phyloP scores from a whole-genome alignment of 2,113 vertebrate genomes.

The Elephas maximus region DNA sequence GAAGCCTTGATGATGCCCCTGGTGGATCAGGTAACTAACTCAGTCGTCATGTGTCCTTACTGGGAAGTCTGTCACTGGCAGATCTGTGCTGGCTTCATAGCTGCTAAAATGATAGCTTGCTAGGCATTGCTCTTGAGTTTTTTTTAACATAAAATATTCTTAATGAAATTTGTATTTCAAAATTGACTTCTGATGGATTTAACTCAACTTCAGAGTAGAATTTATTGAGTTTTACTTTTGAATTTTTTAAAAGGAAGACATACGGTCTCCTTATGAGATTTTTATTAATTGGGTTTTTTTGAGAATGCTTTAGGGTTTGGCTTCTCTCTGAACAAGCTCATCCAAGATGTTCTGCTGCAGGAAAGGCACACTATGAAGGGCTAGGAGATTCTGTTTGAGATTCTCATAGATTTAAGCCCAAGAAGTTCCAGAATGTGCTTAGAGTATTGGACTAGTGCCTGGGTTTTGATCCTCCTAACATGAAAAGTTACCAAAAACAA shows the following conservation, averaged over 20 bases:
- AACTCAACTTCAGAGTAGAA: background rate
- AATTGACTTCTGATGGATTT: background rate
- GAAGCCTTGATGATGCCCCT: constrained; percentile 94
- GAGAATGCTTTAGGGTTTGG: background rate
- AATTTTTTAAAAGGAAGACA: background rate
- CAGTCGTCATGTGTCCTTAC: background rate
- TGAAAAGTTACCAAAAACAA: no score
- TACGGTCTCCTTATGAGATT: background rate
- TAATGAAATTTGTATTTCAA: background rate
- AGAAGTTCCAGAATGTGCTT: background rate
- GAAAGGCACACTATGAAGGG: background rate
- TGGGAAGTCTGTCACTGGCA: background rate
- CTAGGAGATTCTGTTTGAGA: background rate
- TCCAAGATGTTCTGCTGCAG: background rate
- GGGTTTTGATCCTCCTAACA: background rate
- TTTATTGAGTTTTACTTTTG: background rate
- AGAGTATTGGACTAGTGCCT: background rate
- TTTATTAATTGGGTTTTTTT: background rate
- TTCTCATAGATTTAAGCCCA: background rate
- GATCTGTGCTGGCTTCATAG: fast-evolving
- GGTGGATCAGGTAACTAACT: constrained; percentile 89
- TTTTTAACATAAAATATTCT: background rate
- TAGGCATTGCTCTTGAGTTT: background rate
- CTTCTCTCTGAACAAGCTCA: background rate
- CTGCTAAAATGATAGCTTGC: background rate